These are phyloP conservation scores for Spongia lamella DNA, from an alignment of 37 sponge, comb jelly and placozoan species.

Conservation along the genomic window DNA sequence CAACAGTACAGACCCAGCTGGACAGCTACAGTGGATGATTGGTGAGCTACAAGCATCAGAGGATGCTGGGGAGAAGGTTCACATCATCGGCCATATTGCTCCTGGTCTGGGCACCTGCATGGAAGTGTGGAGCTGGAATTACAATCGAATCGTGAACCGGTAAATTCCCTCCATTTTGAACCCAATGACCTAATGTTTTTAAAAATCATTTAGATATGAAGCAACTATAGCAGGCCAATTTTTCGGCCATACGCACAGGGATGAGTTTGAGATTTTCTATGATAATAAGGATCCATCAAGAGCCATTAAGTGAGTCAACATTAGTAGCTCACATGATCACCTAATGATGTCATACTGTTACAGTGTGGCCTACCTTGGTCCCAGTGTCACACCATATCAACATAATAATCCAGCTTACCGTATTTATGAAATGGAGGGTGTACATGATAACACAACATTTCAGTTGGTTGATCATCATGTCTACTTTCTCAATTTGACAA, in stretches of 20 bases:
- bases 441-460: conserved; percentile 52
- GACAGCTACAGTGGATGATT: conserved; percentile 77
- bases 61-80: conserved; percentile 73
- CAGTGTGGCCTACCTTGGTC: conserved; percentile 70
- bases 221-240: conserved; percentile 90
- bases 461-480: conserved; percentile 62
- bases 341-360: too few species aligned
- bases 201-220: conserved; percentile 68
- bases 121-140: conserved; percentile 78
- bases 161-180: background rate
- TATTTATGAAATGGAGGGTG: conserved; percentile 81
- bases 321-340: too few species aligned
- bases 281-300: conserved; percentile 56
- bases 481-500: conserved; percentile 75
- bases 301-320: conserved; percentile 58
- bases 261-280: conserved; percentile 69
- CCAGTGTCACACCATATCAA: conserved; percentile 74
- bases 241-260: conserved; percentile 92
- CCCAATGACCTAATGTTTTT: too few species aligned
- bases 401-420: conserved; percentile 63
- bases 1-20: conserved; percentile 80
- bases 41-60: conserved; percentile 76
- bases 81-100: conserved; percentile 86
- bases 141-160: conserved; percentile 88
- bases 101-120: conserved; percentile 44